A percentile compares a stretch with the other conserved stretches of the same genome.
phyloP scores from a whole-genome alignment of 2,888 invertebrate genomes.

The Barypeithes pellucidus region DNA sequence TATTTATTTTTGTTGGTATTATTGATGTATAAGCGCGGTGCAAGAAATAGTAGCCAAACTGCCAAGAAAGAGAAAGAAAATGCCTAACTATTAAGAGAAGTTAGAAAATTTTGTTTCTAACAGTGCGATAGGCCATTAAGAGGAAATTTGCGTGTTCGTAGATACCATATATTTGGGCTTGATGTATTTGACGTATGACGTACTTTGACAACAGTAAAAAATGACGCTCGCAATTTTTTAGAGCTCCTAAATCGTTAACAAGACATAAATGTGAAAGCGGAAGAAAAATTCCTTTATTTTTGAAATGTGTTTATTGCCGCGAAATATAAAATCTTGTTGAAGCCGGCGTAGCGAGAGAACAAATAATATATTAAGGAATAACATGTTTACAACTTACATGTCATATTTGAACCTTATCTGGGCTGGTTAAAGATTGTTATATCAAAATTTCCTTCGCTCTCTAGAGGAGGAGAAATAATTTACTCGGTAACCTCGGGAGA shows the following conservation, averaged over 20 bases:
- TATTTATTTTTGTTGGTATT: slow-evolving; percentile 22
- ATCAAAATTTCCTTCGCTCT: background rate
- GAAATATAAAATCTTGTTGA: no score
- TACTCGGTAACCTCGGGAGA: background rate
- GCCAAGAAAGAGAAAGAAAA: slow-evolving; percentile 54
- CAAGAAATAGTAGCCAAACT: slow-evolving; percentile 53
- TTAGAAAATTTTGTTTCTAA: slow-evolving; percentile 64
- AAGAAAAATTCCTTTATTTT: no score
- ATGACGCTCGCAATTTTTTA: no score
- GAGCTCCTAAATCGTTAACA: no score
- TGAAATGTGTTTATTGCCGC: no score
- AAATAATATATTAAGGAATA: no score
- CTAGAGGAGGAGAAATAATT: background rate
- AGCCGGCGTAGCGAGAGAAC: no score
- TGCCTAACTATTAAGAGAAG: slow-evolving; percentile 42
- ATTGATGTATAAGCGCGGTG: slow-evolving; percentile 48
- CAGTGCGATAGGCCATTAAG: slow-evolving; percentile 59
- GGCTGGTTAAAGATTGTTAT: background rate
- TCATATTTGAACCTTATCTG: background rate
- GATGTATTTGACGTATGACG: background rate
- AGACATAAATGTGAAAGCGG: no score
- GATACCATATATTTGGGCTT: slow-evolving; percentile 33
- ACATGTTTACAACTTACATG: no score
- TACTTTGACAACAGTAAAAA: no score
- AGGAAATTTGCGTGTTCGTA: slow-evolving; percentile 21